Conservation (phyloP, 1,140 invertebrate genomes). For the Aleiodes sp. region DNA sequence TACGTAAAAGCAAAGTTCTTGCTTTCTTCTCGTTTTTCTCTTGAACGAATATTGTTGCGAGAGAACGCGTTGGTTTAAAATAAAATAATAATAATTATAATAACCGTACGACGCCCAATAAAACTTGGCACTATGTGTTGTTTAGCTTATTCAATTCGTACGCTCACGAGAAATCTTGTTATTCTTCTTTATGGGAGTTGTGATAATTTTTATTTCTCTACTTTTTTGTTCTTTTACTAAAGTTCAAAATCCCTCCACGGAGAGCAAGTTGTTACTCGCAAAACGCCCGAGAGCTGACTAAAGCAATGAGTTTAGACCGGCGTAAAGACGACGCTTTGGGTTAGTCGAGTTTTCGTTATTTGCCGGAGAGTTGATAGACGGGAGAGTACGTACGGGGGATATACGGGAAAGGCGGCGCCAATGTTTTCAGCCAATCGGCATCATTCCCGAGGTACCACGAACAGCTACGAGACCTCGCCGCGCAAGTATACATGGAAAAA, state of each 20-base stretch:
- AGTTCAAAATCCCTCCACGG: conserved; percentile 28
- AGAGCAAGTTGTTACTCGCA: conserved; percentile 45
- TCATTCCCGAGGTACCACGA: not conserved
- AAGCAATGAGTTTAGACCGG: conserved; percentile 22
- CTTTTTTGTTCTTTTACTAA: conserved; percentile 1
- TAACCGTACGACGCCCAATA: too few species aligned
- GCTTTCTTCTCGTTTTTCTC: too few species aligned
- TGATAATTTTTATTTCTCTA: not conserved
- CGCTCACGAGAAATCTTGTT: not conserved
- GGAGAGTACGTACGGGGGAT: not conserved
- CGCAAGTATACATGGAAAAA: too few species aligned
- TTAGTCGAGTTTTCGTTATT: not conserved
- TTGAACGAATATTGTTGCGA: too few species aligned
- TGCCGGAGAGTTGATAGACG: too few species aligned
- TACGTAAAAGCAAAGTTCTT: too few species aligned
- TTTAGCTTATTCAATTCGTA: not conserved
- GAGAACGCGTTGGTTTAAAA: too few species aligned
- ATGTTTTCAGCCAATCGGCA: not conserved
- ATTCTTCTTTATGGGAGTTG: not conserved
- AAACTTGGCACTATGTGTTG: too few species aligned
- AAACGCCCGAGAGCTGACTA: conserved; percentile 55
- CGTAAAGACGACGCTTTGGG: conserved; percentile 15
- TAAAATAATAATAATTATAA: too few species aligned
- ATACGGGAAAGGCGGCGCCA: not conserved
- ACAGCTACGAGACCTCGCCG: too few species aligned